Percentiles rank a stretch among this genome's conserved stretches.
phyloP scores from a whole-genome alignment of 2,888 invertebrate genomes.

The Ligdia adustata region DNA sequence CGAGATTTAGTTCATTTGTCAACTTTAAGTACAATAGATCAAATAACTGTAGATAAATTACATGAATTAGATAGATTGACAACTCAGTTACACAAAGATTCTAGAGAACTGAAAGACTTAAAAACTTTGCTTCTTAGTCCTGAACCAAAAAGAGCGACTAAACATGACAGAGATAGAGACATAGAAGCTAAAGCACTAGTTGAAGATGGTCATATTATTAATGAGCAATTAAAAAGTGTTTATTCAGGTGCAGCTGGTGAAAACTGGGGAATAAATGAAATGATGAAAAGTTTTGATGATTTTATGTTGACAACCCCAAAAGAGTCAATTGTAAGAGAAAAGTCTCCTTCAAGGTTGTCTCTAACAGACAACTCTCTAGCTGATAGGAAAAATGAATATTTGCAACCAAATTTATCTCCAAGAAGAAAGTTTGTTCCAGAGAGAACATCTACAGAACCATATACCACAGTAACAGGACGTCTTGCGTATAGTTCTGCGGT shows the following conservation, averaged over 20 bases:
- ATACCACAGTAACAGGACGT: conserved; percentile 86
- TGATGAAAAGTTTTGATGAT: conserved; percentile 86
- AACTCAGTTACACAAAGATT: conserved; percentile 90
- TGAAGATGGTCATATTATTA: conserved; percentile 87
- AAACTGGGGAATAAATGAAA: conserved; percentile 88
- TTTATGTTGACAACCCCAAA: conserved; percentile 81
- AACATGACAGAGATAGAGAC: conserved; percentile 82
- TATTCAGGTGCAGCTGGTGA: conserved; percentile 86
- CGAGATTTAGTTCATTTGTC: conserved; percentile 90
- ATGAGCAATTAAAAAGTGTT: conserved; percentile 88
- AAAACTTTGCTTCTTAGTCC: conserved; percentile 88
- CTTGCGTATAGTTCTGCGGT: conserved; percentile 87
- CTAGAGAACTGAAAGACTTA: conserved; percentile 89
- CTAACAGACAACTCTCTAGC: conserved; percentile 84
- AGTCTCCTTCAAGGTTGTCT: conserved; percentile 86
- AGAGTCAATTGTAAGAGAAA: conserved; percentile 75
- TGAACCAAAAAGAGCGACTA: conserved; percentile 75
- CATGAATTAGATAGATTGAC: conserved; percentile 91
- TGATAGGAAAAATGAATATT: conserved; percentile 87
- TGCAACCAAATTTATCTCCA: conserved; percentile 83
- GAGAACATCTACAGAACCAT: conserved; percentile 84
- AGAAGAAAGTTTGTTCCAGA: conserved; percentile 83
- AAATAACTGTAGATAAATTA: conserved; percentile 90
- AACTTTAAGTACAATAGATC: conserved; percentile 89
- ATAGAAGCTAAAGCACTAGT: conserved; percentile 84